phyloP scores from a whole-genome alignment of 53 echinoderm and acorn worm species.

The Echinometra lucunter region DNA sequence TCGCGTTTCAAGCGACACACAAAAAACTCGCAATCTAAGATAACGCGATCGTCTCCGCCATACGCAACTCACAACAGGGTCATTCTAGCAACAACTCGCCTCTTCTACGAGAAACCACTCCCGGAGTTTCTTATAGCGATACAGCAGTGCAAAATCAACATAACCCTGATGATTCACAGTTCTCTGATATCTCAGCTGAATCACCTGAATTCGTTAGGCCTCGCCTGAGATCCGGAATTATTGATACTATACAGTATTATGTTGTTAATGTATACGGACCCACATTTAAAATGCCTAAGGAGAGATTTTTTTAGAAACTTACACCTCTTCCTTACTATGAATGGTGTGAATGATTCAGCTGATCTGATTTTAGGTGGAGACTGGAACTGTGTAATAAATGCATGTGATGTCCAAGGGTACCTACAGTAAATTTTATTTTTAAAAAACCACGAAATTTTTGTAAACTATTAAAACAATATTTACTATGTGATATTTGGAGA shows the following conservation, averaged over 20 bases:
- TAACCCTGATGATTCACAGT: not conserved
- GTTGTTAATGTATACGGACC: not conserved
- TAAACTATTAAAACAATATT: constrained; percentile 1
- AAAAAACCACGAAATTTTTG: not conserved
- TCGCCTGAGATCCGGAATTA: not conserved
- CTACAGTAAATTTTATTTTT: not conserved
- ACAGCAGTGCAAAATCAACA: not conserved
- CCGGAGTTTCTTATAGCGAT: not conserved
- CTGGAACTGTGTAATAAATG: not conserved
- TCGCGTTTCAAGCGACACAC: not conserved
- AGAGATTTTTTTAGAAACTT: not conserved
- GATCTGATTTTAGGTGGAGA: no score
- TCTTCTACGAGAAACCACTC: not conserved
- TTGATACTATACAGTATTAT: not conserved
- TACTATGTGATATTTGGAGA: constrained; percentile 22
- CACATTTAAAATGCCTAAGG: not conserved
- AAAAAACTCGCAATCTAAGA: not conserved
- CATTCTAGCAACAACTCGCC: not conserved
- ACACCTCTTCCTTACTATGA: not conserved
- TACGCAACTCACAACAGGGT: not conserved
- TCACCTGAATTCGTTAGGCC: not conserved
- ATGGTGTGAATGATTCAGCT: no score
- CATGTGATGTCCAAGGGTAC: not conserved
- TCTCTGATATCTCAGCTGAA: not conserved
- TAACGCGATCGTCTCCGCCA: not conserved